Evolutionary conservation across 2,113 vertebrate genomes (phyloP).

Genomic region (Passer domesticus): DNA sequence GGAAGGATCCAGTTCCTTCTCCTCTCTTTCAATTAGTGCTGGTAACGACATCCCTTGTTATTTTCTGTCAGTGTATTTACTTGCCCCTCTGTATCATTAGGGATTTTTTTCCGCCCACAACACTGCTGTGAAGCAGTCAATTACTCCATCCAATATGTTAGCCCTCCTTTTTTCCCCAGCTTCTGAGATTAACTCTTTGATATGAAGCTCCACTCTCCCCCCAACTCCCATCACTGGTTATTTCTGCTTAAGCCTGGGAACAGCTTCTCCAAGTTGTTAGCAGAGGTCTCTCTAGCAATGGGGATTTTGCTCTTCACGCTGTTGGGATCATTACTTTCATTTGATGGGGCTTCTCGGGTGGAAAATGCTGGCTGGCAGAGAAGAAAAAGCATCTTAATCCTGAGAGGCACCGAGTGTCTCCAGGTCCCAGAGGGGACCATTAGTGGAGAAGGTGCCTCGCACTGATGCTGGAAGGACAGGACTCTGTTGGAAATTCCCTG

Average conservation of each 20-base stretch:
- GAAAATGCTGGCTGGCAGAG: background rate
- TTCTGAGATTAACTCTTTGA: slow-evolving; percentile 57
- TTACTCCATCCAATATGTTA: slow-evolving; percentile 52
- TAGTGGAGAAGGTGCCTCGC: background rate
- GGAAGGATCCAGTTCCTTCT: slow-evolving; percentile 46
- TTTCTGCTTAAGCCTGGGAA: background rate
- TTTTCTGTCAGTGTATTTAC: slow-evolving; percentile 63
- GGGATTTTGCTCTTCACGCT: background rate
- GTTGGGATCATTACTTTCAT: background rate
- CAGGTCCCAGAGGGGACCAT: background rate
- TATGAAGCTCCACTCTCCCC: background rate
- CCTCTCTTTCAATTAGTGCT: slow-evolving; percentile 41
- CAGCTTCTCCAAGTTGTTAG: background rate
- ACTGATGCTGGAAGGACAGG: background rate
- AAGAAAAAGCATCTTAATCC: slow-evolving; percentile 29
- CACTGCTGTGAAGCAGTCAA: slow-evolving; percentile 66
- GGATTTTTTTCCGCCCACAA: slow-evolving; percentile 51
- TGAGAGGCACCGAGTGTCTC: background rate
- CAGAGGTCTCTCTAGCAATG: background rate
- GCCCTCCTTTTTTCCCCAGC: slow-evolving; percentile 5
- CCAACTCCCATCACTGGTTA: background rate
- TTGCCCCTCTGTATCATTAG: slow-evolving; percentile 53
- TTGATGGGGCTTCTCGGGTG: background rate
- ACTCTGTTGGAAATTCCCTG: background rate
- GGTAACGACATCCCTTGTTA: slow-evolving; percentile 55